Evolutionary conservation across 2,113 vertebrate genomes (phyloP).

Genomic region (Cyprinus carpio): DNA sequence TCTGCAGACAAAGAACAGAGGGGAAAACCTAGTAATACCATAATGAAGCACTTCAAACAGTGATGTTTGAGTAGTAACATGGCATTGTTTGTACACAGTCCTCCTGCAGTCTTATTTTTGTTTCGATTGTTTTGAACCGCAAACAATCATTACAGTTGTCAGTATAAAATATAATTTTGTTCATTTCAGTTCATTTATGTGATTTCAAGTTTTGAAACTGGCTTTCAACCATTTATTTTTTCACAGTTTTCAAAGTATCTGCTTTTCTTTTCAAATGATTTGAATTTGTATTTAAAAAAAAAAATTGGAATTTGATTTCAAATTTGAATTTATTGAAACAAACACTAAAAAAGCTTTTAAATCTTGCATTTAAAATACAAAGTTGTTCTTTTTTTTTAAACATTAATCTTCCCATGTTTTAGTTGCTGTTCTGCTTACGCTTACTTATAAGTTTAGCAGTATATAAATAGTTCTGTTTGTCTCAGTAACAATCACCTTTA

Average conservation of each 20-base stretch:
- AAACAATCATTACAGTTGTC: background rate
- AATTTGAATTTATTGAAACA: background rate
- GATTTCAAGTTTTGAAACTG: too few relatives aligned
- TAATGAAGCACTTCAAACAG: background rate
- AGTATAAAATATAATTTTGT: background rate
- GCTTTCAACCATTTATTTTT: background rate
- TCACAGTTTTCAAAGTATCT: too few relatives aligned
- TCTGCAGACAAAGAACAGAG: background rate
- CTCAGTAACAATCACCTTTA: background rate
- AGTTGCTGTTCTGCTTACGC: background rate
- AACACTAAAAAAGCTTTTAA: background rate
- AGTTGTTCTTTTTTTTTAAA: background rate
- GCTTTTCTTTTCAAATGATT: too few relatives aligned
- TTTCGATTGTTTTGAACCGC: background rate
- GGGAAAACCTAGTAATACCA: conserved; percentile 10
- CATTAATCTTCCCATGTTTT: background rate
- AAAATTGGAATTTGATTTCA: background rate
- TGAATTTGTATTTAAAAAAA: background rate
- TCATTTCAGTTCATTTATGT: background rate
- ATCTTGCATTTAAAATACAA: background rate
- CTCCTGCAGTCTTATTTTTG: background rate
- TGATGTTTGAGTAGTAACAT: background rate
- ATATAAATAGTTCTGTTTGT: background rate
- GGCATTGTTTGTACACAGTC: background rate
- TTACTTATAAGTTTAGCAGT: background rate